Conservation (phyloP, 2,113 vertebrate species). For the Cyphomyrus plagiostoma region DNA sequence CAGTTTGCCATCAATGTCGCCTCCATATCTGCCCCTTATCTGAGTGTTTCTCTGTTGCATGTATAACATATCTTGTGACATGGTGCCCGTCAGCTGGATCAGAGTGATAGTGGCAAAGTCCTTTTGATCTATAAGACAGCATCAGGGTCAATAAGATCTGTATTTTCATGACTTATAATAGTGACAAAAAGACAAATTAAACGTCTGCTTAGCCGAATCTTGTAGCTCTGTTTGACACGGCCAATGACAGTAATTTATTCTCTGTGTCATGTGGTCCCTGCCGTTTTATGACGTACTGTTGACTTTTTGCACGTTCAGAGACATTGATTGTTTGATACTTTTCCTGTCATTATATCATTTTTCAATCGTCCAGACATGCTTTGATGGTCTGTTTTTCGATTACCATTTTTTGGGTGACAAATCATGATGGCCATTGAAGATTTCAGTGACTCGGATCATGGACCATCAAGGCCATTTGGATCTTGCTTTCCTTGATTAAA, state of each 20-base stretch:
- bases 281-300: background rate
- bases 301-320: background rate
- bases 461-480: background rate
- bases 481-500: background rate
- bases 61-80: background rate
- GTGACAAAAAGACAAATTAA: conserved; percentile 12
- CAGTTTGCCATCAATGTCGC: background rate
- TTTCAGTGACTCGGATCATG: background rate
- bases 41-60: background rate
- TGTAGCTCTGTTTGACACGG: background rate
- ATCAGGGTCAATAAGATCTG: conserved; percentile 7
- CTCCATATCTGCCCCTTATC: background rate
- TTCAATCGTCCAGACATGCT: background rate
- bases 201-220: background rate
- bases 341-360: background rate
- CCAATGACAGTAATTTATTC: background rate
- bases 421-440: background rate
- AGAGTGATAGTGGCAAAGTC: conserved; percentile 1
- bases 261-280: background rate
- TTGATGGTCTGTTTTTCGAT: background rate
- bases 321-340: background rate
- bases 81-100: background rate
- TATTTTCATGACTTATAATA: background rate
- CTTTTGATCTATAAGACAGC: conserved; percentile 10
- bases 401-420: background rate